Conservation (phyloP, 1,140 invertebrate species). For the Hyposmocoma kahamanoa region DNA sequence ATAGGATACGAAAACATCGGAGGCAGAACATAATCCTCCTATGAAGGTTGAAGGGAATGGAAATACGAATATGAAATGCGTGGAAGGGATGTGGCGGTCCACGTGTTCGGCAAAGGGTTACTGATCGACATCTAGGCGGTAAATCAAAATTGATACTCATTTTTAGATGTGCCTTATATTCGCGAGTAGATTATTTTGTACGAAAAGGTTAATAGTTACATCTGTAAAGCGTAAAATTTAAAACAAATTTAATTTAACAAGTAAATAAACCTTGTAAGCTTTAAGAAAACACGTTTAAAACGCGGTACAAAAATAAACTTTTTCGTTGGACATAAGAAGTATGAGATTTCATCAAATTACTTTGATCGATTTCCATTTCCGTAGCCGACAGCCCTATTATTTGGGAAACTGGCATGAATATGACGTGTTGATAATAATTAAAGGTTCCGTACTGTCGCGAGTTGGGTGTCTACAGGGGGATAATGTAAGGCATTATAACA, state of each 20-base stretch:
- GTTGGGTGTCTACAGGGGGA: slow-evolving; percentile 47
- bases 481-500: slow-evolving; percentile 69
- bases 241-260: too few species aligned
- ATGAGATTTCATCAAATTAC: too few species aligned
- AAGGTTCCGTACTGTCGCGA: slow-evolving; percentile 64
- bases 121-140: slow-evolving; percentile 52
- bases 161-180: slow-evolving; percentile 13
- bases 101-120: slow-evolving; percentile 58
- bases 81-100: slow-evolving; percentile 55
- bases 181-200: slow-evolving; percentile 7
- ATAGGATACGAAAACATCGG: slow-evolving; percentile 72
- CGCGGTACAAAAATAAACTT: too few species aligned
- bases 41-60: slow-evolving; percentile 64
- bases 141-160: slow-evolving; percentile 52
- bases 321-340: too few species aligned
- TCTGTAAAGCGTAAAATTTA: too few species aligned
- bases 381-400: slow-evolving; percentile 42
- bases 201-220: too few species aligned
- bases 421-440: slow-evolving; percentile 75
- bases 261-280: too few species aligned
- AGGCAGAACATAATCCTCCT: slow-evolving; percentile 69
- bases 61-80: slow-evolving; percentile 69
- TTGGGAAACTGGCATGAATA: slow-evolving; percentile 60
- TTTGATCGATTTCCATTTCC: too few species aligned
- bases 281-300: too few species aligned